A percentile compares a stretch with the other conserved stretches of the same genome.
These are phyloP conservation scores for Coregonus ussuriensis DNA, from an alignment of 2,797 vertebrate species.

Conservation along the genomic window DNA sequence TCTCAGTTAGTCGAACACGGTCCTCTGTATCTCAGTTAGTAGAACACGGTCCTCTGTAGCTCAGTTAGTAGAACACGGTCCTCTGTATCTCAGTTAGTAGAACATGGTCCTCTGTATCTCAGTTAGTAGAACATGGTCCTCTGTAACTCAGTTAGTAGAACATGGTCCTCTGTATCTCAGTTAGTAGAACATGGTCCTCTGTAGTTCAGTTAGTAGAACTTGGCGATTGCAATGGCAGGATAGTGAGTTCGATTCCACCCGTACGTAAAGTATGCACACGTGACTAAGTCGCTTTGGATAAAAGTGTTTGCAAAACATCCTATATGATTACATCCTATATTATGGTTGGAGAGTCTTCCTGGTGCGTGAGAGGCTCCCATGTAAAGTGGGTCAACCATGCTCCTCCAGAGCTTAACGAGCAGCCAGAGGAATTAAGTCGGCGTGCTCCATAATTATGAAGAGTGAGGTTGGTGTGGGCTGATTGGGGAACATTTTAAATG, in stretches of 20 bases:
- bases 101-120: no score
- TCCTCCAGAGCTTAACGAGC: neutral
- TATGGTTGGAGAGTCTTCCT: neutral
- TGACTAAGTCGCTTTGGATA: neutral
- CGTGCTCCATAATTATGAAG: neutral
- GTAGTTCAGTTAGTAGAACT: no score
- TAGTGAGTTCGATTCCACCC: neutral
- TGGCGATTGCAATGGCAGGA: neutral
- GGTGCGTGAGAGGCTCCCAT: neutral
- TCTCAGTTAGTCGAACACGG: no score
- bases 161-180: no score
- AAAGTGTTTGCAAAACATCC: neutral
- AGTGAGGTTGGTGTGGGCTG: no score
- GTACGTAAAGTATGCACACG: neutral
- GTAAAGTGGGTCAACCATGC: neutral
- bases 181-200: no score
- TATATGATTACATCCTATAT: neutral
- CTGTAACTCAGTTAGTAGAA: no score
- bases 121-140: no score
- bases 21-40: no score
- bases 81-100: no score
- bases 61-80: no score
- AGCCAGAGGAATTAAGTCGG: neutral
- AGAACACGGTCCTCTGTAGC: no score
- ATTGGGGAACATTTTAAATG: neutral